phyloP scores from a whole-genome alignment of 2,797 vertebrate genomes.

The Centropyge bicolor region DNA sequence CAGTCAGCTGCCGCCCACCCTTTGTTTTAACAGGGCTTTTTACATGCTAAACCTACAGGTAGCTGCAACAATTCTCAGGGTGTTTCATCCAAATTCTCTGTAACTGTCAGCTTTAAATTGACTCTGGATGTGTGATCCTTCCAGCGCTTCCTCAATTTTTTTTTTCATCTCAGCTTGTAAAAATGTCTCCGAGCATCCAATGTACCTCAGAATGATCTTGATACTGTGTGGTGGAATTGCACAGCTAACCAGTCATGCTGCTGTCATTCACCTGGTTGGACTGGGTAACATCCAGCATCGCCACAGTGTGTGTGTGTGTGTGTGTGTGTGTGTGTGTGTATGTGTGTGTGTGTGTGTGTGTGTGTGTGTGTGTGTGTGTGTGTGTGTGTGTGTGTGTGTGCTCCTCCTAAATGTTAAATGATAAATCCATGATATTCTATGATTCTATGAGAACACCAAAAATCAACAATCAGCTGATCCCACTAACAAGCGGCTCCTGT shows the following conservation, averaged over 20 bases:
- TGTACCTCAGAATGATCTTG: slow-evolving; percentile 32
- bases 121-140: slow-evolving; percentile 43
- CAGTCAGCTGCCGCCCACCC: slow-evolving; percentile 54
- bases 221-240: slow-evolving; percentile 49
- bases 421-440: slow-evolving; percentile 3
- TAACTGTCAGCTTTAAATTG: slow-evolving; percentile 63
- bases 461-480: neutral
- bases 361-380: too few species aligned
- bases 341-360: too few species aligned
- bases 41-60: slow-evolving; percentile 50
- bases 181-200: slow-evolving; percentile 37
- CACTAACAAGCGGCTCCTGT: neutral
- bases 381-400: too few species aligned
- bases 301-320: neutral
- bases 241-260: slow-evolving; percentile 39
- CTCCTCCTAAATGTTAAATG: neutral
- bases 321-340: too few species aligned
- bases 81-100: slow-evolving; percentile 52
- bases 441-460: slow-evolving; percentile 2
- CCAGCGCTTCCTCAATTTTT: slow-evolving; percentile 30
- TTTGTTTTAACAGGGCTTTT: slow-evolving; percentile 53
- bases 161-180: slow-evolving; percentile 31
- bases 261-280: slow-evolving; percentile 40
- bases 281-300: slow-evolving; percentile 9
- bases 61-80: slow-evolving; percentile 45